phyloP scores from a whole-genome alignment of 2,888 invertebrate species.

The Pelosia muscerda region DNA sequence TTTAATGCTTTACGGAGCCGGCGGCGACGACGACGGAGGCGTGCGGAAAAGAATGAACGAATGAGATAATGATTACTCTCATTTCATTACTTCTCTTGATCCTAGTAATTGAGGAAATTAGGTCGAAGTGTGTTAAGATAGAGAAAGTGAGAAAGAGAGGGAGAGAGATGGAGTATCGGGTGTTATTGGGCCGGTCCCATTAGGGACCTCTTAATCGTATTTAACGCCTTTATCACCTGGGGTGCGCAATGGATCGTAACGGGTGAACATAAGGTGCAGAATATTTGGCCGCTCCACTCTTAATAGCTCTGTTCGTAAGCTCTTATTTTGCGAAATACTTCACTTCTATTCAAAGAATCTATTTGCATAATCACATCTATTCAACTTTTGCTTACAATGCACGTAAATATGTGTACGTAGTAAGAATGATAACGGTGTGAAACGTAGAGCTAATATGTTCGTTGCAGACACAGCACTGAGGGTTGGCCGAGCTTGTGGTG shows the following conservation, averaged over 20 bases:
- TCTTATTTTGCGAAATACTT: constrained; percentile 51
- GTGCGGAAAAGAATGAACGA: constrained; percentile 76
- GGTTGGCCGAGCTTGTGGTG: constrained; percentile 54
- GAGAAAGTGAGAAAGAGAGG: constrained; percentile 59
- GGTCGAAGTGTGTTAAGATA: constrained; percentile 80
- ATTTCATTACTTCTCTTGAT: constrained; percentile 86
- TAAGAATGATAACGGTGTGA: constrained; percentile 34
- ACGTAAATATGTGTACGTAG: constrained; percentile 41
- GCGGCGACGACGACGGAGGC: constrained; percentile 63
- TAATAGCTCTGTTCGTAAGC: constrained; percentile 52
- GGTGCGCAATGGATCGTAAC: constrained; percentile 77
- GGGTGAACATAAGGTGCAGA: constrained; percentile 62
- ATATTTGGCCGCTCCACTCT: constrained; percentile 49
- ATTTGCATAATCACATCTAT: constrained; percentile 56
- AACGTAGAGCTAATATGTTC: constrained; percentile 52
- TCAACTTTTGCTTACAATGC: constrained; percentile 51
- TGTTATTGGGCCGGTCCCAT: constrained; percentile 75
- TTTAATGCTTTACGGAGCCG: constrained; percentile 81
- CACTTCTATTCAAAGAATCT: constrained; percentile 48
- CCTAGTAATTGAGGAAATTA: constrained; percentile 85
- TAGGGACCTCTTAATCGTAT: constrained; percentile 82
- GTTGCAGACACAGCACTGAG: constrained; percentile 48
- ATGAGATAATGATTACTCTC: constrained; percentile 85
- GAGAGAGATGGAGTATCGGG: constrained; percentile 74
- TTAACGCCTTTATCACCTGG: constrained; percentile 83